These are phyloP conservation scores for Ectemnius lituratus DNA, from an alignment of 2,888 invertebrate genomes.

Conservation along the genomic window DNA sequence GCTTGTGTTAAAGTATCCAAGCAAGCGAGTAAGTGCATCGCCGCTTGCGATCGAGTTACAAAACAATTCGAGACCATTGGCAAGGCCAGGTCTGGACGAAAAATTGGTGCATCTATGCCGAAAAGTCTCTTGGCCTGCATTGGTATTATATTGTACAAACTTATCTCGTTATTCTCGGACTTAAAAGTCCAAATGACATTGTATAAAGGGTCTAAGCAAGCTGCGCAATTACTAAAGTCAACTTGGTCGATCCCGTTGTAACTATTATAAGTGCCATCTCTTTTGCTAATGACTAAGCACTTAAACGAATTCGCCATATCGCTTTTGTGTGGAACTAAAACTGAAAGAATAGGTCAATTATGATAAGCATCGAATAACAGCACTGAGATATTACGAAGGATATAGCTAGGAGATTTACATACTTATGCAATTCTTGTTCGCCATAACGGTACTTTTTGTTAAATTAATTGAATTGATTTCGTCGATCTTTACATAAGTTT, in stretches of 20 bases:
- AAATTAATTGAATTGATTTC: constrained; percentile 95
- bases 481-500: constrained; percentile 93
- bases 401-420: constrained; percentile 67
- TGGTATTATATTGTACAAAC: constrained; percentile 91
- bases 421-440: constrained; percentile 92
- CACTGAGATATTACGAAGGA: not conserved
- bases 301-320: constrained; percentile 87
- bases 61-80: constrained; percentile 85
- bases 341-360: constrained; percentile 77
- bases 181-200: constrained; percentile 96
- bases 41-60: constrained; percentile 92
- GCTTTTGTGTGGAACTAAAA: constrained; percentile 87
- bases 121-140: constrained; percentile 82
- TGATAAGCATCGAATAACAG: not conserved
- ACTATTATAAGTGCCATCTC: constrained; percentile 91
- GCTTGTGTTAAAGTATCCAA: constrained; percentile 92
- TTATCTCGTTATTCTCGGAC: constrained; percentile 83
- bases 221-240: constrained; percentile 88
- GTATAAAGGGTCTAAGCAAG: constrained; percentile 93
- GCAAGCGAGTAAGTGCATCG: constrained; percentile 92
- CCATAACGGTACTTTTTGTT: constrained; percentile 92
- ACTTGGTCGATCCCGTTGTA: constrained; percentile 91
- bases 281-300: constrained; percentile 92
- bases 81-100: constrained; percentile 90
- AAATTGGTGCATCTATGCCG: constrained; percentile 81